A percentile compares a stretch with the other conserved stretches of the same genome.
Evolutionary conservation across 2,113 vertebrate species (phyloP).

Genomic region (Ursus arctos): DNA sequence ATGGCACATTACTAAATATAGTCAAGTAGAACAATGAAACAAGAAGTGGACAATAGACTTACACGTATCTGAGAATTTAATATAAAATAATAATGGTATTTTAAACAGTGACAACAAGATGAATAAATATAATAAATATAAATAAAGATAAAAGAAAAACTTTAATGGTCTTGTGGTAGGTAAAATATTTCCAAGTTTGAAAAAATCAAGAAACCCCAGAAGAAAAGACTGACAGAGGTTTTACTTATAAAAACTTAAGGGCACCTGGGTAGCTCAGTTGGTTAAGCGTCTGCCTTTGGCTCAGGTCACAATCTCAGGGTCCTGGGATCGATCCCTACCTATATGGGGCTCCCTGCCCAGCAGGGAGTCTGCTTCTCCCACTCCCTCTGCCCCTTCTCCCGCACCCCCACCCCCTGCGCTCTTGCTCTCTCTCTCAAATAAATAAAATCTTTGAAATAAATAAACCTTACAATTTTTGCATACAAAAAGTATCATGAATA

Average conservation of each 20-base stretch:
- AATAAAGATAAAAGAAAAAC: background rate
- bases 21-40: slow-evolving; percentile 1
- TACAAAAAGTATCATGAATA: slow-evolving; percentile 29
- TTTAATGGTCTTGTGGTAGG: background rate
- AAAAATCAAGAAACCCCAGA: background rate
- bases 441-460: background rate
- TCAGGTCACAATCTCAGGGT: background rate
- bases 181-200: slow-evolving; percentile 47
- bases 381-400: background rate
- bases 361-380: background rate
- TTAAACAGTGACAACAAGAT: slow-evolving; percentile 38
- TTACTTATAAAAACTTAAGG: background rate
- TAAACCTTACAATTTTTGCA: slow-evolving; percentile 20
- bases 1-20: background rate
- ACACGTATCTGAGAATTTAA: background rate
- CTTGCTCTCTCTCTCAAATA: background rate
- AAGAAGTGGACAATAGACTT: background rate
- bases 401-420: background rate
- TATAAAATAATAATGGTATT: slow-evolving; percentile 33
- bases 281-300: background rate
- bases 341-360: background rate
- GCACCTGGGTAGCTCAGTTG: background rate
- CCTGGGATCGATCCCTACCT: background rate
- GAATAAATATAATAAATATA: background rate
- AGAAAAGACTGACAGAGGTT: background rate